Conservation (phyloP, 2,888 invertebrate genomes). For the Andrena fulva region DNA sequence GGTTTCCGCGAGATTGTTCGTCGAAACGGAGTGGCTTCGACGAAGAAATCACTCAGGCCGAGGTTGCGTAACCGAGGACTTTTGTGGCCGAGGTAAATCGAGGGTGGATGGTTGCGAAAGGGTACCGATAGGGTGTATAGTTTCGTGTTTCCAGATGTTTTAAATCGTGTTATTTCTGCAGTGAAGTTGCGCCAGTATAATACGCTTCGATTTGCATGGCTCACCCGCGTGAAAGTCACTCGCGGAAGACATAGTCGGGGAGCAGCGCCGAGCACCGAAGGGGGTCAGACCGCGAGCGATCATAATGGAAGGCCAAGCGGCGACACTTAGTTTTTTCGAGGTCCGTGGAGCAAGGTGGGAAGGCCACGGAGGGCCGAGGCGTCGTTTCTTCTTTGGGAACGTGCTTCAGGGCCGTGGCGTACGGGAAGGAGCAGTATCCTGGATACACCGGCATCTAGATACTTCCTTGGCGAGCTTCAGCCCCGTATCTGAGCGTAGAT, state of each 20-base stretch:
- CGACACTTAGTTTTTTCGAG: slow-evolving; percentile 18
- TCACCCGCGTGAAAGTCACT: background rate
- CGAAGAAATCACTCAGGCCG: background rate
- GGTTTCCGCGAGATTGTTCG: slow-evolving; percentile 33
- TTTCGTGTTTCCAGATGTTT: too few species aligned
- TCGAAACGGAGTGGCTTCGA: slow-evolving; percentile 11
- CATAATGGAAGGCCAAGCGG: slow-evolving; percentile 1
- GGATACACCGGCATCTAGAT: slow-evolving; percentile 80
- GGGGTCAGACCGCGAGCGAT: background rate
- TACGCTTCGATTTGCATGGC: too few species aligned
- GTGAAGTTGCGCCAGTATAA: too few species aligned
- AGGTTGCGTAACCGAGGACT: slow-evolving; percentile 29
- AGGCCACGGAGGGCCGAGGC: slow-evolving; percentile 18
- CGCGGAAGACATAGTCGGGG: background rate
- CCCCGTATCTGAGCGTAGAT: slow-evolving; percentile 82
- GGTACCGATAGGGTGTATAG: too few species aligned
- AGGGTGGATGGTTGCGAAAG: too few species aligned
- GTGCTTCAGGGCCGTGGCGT: slow-evolving; percentile 58
- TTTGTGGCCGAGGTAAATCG: too few species aligned
- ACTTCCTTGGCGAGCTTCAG: slow-evolving; percentile 78
- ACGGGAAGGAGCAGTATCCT: slow-evolving; percentile 76
- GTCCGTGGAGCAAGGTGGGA: background rate
- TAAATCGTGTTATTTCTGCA: too few species aligned
- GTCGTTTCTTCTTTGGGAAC: slow-evolving; percentile 60
- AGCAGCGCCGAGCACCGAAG: background rate